Base-by-base conservation (phyloP, 1,140 invertebrate genomes). In the Drosophila trapezifrons region DNA sequence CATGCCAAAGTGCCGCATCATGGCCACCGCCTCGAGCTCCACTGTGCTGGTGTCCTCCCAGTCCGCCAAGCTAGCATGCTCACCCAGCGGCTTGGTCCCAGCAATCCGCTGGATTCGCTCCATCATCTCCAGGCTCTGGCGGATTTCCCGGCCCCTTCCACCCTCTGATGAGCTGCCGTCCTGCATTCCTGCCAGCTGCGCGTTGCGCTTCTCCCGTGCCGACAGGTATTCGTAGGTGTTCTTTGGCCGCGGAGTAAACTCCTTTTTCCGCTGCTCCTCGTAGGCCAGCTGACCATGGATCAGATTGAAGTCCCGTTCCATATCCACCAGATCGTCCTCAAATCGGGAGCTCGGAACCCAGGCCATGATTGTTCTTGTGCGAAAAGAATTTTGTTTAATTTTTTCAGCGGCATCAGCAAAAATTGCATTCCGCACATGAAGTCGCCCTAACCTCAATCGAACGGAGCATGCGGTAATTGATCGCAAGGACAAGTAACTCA, bases 1-100 rank as follows among this genome's bases (percentile, higher is more conserved):
- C 62, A 85, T 64, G n/a, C 83, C 83, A 54, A 83, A 82, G 42
- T 89, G 80, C 1, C 90, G 57, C 86, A 91, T 89, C 83, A 91
- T 89, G 0, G 80, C 71, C 7, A 91, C n/a, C 0, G 72, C 69
- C 67, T 91, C 90, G 2, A 32, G 37, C 3, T 91, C 90, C 4
- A 80, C 51, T 1, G 77, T 86, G 38, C 77, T 81, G 1, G 22
- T 67, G 32, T 90, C 81, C 0, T 90, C 63, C 86, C 71, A 91
- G 54, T 91, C 90, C 2, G 69, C 46, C 54, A 89, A 54, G 3
- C 80, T 79, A 15, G 90, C 82, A 32, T 87, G 80, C 25, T 91
- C 82, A 1, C 85, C 90, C 29, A 90, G 29, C 1, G 76, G 71
- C 46, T 79, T 91, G 0, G 90, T 91, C 1, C 76, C 77, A 3